Conservation (phyloP, 1,140 invertebrate genomes). For the Campodea augens region DNA sequence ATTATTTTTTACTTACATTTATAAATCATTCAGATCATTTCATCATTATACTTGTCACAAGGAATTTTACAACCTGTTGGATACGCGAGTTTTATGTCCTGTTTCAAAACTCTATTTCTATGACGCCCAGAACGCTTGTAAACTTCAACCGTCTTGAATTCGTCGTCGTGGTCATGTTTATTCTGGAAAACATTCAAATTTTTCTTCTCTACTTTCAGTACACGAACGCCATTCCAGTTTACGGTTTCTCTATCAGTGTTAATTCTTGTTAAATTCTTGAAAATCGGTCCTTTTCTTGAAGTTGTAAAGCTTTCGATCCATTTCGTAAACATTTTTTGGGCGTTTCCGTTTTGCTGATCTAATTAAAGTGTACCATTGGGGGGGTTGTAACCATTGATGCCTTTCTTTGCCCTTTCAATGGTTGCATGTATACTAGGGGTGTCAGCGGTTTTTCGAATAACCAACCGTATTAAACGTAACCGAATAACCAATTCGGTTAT, state of each 20-base stretch:
- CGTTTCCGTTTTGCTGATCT: background rate
- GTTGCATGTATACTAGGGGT: conserved; percentile 21
- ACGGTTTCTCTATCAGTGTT: background rate
- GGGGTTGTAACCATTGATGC: background rate
- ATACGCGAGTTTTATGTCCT: too few relatives aligned
- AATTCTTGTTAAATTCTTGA: background rate
- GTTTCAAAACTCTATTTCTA: too few relatives aligned
- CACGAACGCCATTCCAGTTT: background rate
- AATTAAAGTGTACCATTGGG: background rate
- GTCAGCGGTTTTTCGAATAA: too few relatives aligned
- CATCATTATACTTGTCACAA: too few relatives aligned
- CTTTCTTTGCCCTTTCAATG: conserved; percentile 20
- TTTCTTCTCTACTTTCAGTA: background rate
- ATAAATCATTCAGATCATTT: too few relatives aligned
- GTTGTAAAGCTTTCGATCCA: background rate
- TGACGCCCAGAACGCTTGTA: too few relatives aligned
- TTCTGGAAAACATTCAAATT: background rate
- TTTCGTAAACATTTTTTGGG: background rate
- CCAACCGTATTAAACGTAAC: too few relatives aligned
- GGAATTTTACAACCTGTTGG: too few relatives aligned
- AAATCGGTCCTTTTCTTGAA: background rate
- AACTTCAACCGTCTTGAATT: too few relatives aligned
- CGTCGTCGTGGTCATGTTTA: too few relatives aligned
- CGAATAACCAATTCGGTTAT: too few relatives aligned
- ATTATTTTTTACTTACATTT: too few relatives aligned